A percentile compares a stretch with the other conserved stretches of the same genome.
Evolutionary conservation across 1,140 invertebrate genomes (phyloP).

Genomic region (Mylabris phalerata): DNA sequence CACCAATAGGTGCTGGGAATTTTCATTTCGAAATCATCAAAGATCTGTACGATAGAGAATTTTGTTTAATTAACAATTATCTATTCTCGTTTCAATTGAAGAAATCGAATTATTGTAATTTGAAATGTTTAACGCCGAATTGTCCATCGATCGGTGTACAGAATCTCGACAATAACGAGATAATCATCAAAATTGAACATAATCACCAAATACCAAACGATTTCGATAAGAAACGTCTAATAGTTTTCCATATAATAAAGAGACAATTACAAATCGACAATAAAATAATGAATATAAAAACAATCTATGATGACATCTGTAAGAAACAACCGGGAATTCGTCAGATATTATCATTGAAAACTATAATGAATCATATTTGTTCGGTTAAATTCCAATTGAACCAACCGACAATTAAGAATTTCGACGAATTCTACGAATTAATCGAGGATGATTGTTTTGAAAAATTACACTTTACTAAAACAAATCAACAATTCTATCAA

Average conservation of each 20-base stretch:
- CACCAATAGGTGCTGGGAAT: no score
- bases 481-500: constrained; percentile 33
- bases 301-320: constrained; percentile 33
- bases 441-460: constrained; percentile 32
- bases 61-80: neutral
- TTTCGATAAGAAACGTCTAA: constrained; percentile 20
- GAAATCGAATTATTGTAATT: neutral
- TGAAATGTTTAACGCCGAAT: constrained; percentile 1
- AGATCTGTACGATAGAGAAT: neutral
- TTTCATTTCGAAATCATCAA: no score
- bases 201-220: constrained; percentile 24
- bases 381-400: constrained; percentile 21
- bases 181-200: constrained; percentile 20
- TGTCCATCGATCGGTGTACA: neutral
- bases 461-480: constrained; percentile 32
- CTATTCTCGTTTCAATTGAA: neutral
- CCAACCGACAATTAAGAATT: constrained; percentile 19
- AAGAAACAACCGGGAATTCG: constrained; percentile 29
- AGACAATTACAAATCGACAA: constrained; percentile 28
- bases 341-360: constrained; percentile 26
- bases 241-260: constrained; percentile 33
- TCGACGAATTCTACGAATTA: constrained; percentile 30
- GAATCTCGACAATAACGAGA: neutral
- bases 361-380: constrained; percentile 33
- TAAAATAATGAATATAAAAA: constrained; percentile 30